phyloP scores from a whole-genome alignment of 2,888 invertebrate species.

The Epinotia brunnichana region DNA sequence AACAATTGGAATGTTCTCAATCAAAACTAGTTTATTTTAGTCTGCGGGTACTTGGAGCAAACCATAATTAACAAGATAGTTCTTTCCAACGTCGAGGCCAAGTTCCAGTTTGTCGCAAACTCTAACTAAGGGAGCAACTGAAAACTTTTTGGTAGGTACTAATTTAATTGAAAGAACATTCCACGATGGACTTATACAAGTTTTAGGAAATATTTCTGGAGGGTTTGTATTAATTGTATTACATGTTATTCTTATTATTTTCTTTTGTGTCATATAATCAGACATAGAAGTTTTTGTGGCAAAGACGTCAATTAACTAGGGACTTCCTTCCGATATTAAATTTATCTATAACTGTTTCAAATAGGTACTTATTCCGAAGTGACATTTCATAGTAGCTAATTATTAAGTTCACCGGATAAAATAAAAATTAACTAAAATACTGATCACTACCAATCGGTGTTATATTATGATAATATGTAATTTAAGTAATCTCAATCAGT shows the following conservation, averaged over 20 bases:
- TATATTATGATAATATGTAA: too few relatives aligned
- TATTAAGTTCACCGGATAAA: too few relatives aligned
- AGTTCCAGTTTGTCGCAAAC: conserved; percentile 55
- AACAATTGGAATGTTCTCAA: conserved; percentile 7
- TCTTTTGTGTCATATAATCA: background rate
- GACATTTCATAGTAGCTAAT: too few relatives aligned
- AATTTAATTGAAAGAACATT: conserved; percentile 42
- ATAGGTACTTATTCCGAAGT: too few relatives aligned
- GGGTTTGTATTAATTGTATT: conserved; percentile 43
- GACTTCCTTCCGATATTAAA: too few relatives aligned
- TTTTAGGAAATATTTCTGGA: conserved; percentile 26
- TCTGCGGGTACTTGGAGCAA: conserved; percentile 44
- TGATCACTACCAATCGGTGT: too few relatives aligned
- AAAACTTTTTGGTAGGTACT: conserved; percentile 49
- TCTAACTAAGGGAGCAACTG: conserved; percentile 50
- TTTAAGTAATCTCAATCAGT: too few relatives aligned
- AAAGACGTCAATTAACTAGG: too few relatives aligned
- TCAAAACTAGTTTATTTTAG: background rate
- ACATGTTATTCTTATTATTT: conserved; percentile 38
- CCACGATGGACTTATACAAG: conserved; percentile 21
- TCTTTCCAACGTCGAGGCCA: conserved; percentile 50
- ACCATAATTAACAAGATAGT: conserved; percentile 53
- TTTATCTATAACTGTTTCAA: too few relatives aligned
- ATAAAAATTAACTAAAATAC: too few relatives aligned
- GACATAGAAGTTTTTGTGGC: too few relatives aligned